Conservation (phyloP, 2,113 vertebrate species). For the Isichthys henryi region DNA sequence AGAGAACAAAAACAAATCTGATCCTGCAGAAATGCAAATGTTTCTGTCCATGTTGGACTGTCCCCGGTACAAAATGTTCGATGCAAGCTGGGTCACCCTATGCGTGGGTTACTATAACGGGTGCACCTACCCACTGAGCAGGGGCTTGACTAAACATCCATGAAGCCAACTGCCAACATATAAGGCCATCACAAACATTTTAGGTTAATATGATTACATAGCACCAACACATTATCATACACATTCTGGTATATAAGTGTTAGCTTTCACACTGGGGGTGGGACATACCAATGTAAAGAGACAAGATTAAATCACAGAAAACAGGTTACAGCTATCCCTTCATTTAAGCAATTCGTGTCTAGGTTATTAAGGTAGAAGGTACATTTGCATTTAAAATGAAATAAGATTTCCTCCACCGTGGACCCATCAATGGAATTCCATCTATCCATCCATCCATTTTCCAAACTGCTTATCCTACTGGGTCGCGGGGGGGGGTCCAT, state of each 20-base stretch:
- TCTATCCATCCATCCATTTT: too few relatives aligned
- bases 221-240: not conserved
- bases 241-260: not conserved
- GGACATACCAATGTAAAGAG: not conserved
- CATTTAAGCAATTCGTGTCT: not conserved
- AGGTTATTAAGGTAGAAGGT: not conserved
- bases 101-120: not conserved
- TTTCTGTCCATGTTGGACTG: not conserved
- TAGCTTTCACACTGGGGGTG: not conserved
- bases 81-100: not conserved
- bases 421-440: too few relatives aligned
- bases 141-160: not conserved
- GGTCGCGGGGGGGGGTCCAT: too few relatives aligned
- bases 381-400: not conserved
- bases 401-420: not conserved
- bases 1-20: not conserved
- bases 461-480: too few relatives aligned
- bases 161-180: not conserved
- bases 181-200: not conserved
- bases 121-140: not conserved
- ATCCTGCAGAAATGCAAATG: not conserved
- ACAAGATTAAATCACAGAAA: too few relatives aligned
- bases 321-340: too few relatives aligned
- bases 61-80: not conserved
- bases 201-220: not conserved